Evolutionary conservation across 2,113 vertebrate species (phyloP).

Genomic region (Aviceda subcristata): DNA sequence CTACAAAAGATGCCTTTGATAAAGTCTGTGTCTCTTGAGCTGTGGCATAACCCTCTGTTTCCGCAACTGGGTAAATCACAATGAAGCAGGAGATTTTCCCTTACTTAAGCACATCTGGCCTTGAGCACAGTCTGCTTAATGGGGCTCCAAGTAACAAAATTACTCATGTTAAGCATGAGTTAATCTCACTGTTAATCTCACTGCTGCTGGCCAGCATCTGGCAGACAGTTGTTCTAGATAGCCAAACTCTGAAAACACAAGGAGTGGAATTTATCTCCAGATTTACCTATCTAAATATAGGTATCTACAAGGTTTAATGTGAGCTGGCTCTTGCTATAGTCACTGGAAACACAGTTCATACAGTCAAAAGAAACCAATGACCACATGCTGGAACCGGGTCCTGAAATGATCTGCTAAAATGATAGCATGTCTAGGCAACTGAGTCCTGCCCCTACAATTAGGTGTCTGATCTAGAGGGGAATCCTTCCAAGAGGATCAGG

Average conservation of each 20-base stretch:
- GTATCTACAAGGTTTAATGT: background rate
- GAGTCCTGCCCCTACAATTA: background rate
- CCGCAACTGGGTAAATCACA: background rate
- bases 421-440: background rate
- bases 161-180: background rate
- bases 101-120: background rate
- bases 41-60: background rate
- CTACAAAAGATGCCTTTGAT: background rate
- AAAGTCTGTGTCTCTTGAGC: background rate
- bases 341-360: background rate
- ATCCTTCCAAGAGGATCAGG: background rate
- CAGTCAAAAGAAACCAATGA: background rate
- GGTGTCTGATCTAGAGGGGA: background rate
- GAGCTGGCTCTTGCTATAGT: background rate
- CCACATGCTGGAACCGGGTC: background rate
- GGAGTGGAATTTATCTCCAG: background rate
- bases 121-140: background rate
- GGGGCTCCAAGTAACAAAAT: background rate
- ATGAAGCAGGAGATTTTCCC: background rate
- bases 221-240: background rate
- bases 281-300: background rate
- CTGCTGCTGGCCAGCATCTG: background rate
- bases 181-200: background rate
- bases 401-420: background rate
- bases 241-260: background rate